These are phyloP conservation scores for Cheiracanthium punctorium DNA, from an alignment of 2,888 invertebrate species.

Conservation along the genomic window DNA sequence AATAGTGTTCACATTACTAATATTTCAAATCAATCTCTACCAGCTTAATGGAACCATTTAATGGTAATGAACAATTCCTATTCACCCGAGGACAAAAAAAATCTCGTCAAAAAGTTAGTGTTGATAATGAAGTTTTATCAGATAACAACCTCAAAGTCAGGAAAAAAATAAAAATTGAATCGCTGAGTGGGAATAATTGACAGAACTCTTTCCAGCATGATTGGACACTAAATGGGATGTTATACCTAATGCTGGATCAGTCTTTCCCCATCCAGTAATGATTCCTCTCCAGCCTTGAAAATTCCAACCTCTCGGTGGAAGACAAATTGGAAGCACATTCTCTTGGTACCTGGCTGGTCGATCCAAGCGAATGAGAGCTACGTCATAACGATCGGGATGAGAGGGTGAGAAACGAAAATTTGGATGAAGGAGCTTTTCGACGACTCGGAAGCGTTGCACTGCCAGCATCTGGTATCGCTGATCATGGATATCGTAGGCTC, in stretches of 20 bases:
- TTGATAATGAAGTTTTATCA: no score
- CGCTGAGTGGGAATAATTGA: neutral
- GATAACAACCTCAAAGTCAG: no score
- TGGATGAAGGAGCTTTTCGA: constrained; percentile 86
- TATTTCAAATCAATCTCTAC: no score
- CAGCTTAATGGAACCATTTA: no score
- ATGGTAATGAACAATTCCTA: no score
- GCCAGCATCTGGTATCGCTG: constrained; percentile 81
- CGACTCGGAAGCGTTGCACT: constrained; percentile 83
- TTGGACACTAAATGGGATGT: neutral
- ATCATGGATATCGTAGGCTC: constrained; percentile 87
- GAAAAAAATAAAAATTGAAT: neutral
- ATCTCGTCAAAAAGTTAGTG: no score
- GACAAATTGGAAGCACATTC: constrained; percentile 87
- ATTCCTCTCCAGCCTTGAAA: constrained; percentile 80
- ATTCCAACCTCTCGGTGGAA: constrained; percentile 79
- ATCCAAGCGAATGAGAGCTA: constrained; percentile 85
- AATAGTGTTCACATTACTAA: no score
- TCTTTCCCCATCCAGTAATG: constrained; percentile 91
- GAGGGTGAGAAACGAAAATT: constrained; percentile 87
- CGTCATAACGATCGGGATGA: constrained; percentile 84
- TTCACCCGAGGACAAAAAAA: no score
- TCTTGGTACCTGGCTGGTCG: constrained; percentile 81
- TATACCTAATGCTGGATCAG: constrained; percentile 80
- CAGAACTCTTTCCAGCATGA: neutral